Base-by-base conservation (phyloP, 2,113 vertebrate genomes). In the Anthoscopus minutus region DNA sequence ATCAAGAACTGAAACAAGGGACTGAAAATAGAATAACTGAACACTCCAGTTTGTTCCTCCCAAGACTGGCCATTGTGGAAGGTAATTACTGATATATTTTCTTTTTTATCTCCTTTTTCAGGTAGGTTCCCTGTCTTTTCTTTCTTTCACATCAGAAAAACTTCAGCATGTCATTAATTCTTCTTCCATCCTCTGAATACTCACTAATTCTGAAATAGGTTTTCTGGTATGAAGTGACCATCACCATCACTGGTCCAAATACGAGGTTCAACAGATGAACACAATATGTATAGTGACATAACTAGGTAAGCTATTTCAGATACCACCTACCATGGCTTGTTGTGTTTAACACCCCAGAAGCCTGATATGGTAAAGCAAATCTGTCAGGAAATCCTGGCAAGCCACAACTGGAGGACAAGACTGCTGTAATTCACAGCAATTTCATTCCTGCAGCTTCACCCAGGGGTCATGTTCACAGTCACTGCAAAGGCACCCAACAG, bases 261-360 rank as follows among this genome's bases (percentile, higher is more conserved):
- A 56, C 83, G 44, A 48, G 5, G 5, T 16, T 64, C 74, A 89
- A 31, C 37, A 57, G 45, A 74, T 58, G 30, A 48, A 70, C 33
- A 57, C 21, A 66, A 12, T 17, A 35, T 13, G 4, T 30, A 48
- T 48, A 25, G 33, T 10, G 11, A 22, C 14, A 24, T 31, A 79
- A 71, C 15, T 10, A 61, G 12, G 57, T 40, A 2, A 57, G 37
- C 16, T 33, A 38, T 48, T 85, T 61, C 45, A 25, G 74, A 50
- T 28, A 38, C 33, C 12, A 16, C 28, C n/a, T 67, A 44, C 54
- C 0, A 0, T 1, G 11, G 8, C 14, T 45, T 23, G 51, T 18
- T 56, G 6, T 20, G 23, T 17, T 81, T 88, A 82, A 77, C 35
- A 38, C 22, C 50, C 58, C 20, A 72, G 30, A 81, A 93, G 24